Percentiles rank a stretch among this genome's conserved stretches.
These are phyloP conservation scores for Drosophila simulans DNA, from an alignment of 1,140 invertebrate genomes.

Conservation along the genomic window DNA sequence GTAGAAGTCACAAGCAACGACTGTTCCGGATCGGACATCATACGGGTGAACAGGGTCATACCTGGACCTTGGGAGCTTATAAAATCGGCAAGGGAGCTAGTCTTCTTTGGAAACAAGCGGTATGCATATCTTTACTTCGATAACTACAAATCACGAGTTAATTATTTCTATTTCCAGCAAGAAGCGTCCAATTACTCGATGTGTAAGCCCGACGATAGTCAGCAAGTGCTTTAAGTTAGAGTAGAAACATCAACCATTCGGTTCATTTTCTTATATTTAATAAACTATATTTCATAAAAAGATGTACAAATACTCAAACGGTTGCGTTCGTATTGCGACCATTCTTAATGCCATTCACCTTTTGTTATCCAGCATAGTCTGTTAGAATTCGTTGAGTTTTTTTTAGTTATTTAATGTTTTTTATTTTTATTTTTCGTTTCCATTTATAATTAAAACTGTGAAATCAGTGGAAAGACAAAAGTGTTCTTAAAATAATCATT, in stretches of 20 bases:
- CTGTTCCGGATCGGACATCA: not conserved
- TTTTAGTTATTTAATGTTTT: not conserved
- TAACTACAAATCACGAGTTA: not conserved
- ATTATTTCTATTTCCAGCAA: conserved; percentile 22
- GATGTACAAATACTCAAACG: not conserved
- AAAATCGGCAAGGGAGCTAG: conserved; percentile 36
- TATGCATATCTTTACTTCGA: not conserved
- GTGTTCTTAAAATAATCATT: conserved; percentile 42
- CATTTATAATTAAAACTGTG: conserved; percentile 13
- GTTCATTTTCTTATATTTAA: conserved; percentile 11
- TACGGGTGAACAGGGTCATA: conserved; percentile 35
- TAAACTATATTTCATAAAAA: conserved; percentile 7
- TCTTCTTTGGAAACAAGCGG: conserved; percentile 61
- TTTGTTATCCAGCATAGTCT: conserved; percentile 1
- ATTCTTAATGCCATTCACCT: not conserved
- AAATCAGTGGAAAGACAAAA: conserved; percentile 21
- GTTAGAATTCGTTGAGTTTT: conserved; percentile 16
- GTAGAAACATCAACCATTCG: not conserved
- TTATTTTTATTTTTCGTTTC: not conserved
- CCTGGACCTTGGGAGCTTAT: conserved; percentile 44
- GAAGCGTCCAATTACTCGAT: conserved; percentile 28
- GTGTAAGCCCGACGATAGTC: conserved; percentile 24
- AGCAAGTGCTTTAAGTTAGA: conserved; percentile 38
- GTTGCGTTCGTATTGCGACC: conserved; percentile 1
- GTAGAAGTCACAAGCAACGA: not conserved